These are phyloP conservation scores for Neotragus pygmaeus DNA, from an alignment of 2,113 vertebrate genomes.

Conservation along the genomic window DNA sequence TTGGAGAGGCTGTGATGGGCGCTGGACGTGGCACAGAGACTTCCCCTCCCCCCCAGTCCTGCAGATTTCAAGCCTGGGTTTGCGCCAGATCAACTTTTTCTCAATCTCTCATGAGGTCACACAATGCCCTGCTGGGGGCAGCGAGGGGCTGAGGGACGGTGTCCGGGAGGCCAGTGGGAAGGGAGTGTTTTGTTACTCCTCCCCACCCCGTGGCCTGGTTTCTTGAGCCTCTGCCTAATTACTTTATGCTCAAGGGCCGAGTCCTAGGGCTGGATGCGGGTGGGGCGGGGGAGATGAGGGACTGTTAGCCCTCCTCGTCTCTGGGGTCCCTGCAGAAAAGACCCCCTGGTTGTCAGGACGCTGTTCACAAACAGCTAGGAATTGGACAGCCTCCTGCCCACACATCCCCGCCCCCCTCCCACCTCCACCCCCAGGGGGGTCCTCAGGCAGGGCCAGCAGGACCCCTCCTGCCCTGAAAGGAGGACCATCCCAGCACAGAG, in stretches of 20 bases:
- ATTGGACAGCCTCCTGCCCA: conserved; percentile 35
- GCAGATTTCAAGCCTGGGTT: not conserved
- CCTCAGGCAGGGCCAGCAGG: not conserved
- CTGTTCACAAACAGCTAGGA: conserved; percentile 76
- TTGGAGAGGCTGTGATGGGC: not conserved
- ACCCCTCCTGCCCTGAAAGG: not conserved
- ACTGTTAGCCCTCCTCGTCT: not conserved
- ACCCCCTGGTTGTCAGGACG: conserved; percentile 57
- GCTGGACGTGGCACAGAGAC: not conserved
- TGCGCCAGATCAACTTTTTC: not conserved
- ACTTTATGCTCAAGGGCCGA: not conserved
- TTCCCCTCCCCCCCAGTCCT: not conserved
- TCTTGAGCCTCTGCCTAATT: not conserved
- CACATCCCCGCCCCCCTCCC: not conserved
- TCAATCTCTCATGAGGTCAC: not conserved
- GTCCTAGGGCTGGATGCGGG: not conserved
- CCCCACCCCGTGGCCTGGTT: not conserved
- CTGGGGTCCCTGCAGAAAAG: conserved; percentile 48
- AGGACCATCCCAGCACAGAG: not conserved
- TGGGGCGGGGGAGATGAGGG: too few species aligned
- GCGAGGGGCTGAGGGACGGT: not conserved
- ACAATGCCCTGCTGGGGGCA: not conserved
- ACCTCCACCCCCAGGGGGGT: not conserved
- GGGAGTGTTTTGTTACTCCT: not conserved
- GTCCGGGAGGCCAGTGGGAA: not conserved